These are phyloP conservation scores for Pogonocherus hispidulus DNA, from an alignment of 2,888 invertebrate genomes.

Conservation along the genomic window DNA sequence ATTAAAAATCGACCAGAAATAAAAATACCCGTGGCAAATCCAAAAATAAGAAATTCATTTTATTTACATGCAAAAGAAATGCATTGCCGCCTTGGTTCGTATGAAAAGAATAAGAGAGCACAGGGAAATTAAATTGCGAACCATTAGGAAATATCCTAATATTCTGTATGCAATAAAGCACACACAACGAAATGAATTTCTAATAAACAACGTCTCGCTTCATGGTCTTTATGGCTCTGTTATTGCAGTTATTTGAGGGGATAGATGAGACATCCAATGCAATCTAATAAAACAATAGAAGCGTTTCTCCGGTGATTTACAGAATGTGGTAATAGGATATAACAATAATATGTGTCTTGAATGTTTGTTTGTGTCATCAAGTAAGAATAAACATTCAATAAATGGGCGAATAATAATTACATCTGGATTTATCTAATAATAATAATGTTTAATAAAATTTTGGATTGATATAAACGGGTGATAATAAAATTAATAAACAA, in stretches of 20 bases:
- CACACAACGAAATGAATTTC: slow-evolving; percentile 7
- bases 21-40: no score
- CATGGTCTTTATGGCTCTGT: not conserved
- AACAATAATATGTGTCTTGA: not conserved
- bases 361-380: no score
- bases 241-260: not conserved
- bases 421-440: no score
- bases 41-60: not conserved
- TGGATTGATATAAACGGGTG: no score
- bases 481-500: no score
- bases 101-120: not conserved
- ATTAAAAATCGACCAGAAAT: no score
- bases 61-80: not conserved
- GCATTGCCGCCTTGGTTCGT: not conserved
- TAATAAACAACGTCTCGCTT: slow-evolving; percentile 8
- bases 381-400: no score
- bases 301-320: not conserved
- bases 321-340: not conserved
- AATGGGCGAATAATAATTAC: no score
- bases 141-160: not conserved
- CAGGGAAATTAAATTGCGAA: slow-evolving; percentile 16
- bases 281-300: not conserved
- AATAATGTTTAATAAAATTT: no score
- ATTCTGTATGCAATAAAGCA: not conserved
- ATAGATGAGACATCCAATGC: not conserved